phyloP scores from a whole-genome alignment of 2,797 vertebrate genomes.

The Aphelocoma californica region DNA sequence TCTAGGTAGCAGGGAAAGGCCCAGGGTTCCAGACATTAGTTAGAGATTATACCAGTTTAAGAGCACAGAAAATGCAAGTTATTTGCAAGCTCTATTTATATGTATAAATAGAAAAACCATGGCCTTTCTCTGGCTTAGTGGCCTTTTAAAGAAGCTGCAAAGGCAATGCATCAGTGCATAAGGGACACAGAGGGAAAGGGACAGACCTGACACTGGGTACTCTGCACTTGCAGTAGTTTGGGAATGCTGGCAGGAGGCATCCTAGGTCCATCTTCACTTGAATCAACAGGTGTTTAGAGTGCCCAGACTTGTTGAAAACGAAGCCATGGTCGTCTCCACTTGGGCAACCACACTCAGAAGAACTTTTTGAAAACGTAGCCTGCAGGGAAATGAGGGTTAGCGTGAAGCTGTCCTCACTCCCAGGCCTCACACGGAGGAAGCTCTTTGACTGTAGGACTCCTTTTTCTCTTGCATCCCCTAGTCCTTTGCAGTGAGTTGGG shows the following conservation, averaged over 20 bases:
- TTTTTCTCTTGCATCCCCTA: not conserved
- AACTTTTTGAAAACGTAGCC: not conserved
- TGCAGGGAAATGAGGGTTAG: slow-evolving; percentile 12
- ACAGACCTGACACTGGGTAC: not conserved
- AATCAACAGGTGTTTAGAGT: slow-evolving; percentile 29
- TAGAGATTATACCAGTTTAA: not conserved
- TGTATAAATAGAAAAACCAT: not conserved
- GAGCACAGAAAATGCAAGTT: not conserved
- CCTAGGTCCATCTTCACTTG: not conserved
- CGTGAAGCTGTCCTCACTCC: not conserved
- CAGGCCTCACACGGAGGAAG: slow-evolving; percentile 44
- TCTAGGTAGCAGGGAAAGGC: not conserved
- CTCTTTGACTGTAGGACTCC: not conserved
- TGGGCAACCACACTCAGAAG: slow-evolving; percentile 25
- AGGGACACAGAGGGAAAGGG: not conserved
- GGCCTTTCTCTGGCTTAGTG: not conserved
- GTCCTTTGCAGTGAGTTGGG: not conserved
- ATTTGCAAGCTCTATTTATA: not conserved
- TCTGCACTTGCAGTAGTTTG: not conserved
- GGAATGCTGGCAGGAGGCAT: not conserved
- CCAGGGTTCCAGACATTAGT: not conserved
- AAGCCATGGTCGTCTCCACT: not conserved
- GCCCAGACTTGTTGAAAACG: slow-evolving; percentile 25
- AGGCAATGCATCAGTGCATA: not conserved
- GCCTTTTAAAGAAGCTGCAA: not conserved